Evolutionary conservation across 2,797 vertebrate genomes (phyloP), one percentile per base, ranked within the genome.

Genomic region (Chloroceryle amazona): DNA sequence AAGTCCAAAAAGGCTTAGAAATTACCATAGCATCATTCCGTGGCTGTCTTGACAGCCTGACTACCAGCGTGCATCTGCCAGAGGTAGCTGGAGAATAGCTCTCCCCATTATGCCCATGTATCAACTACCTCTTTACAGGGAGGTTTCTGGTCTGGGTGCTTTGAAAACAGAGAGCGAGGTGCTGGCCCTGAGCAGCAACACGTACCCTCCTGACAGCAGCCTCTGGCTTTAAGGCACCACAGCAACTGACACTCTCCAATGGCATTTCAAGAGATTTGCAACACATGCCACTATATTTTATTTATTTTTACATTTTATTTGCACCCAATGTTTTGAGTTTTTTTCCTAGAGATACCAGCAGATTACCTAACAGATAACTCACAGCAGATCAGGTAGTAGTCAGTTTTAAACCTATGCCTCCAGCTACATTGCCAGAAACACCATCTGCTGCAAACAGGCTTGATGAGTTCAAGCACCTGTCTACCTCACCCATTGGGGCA

Each of bases 381-480:
- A 25, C 13, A 60, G 6, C 17, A 78, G 26, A 60, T 13, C 14
- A 31, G 16, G 25, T 5, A 23, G 20, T 16, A 17, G 44, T 60
- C 65, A 31, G 28, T 63, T 63, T 81, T 28, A 63, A 42, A 78
- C 7, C 47, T n/a, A 16, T 3, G 2, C 33, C 29, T 83, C 16
- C 33, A 73, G 25, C 33, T 25, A 6, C 20, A 1, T 26, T 62
- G 52, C 15, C 51, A 76, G 28, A 76, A 81, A 60, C 25, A 26
- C 3, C 6, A 0, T 5, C 26, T 35, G 28, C 58, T n/a, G 75
- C 75, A 51, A 72, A 65, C 3, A 37, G 20, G 20, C 16, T 51
- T 4, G 9, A 25, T 1, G 23, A 70, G 26, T 15, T 68, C 39
- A 19, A 15, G 39, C 65, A 21, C 3, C 0, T 0, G 0, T 20